phyloP scores from a whole-genome alignment of 2,888 invertebrate genomes.

The Thysanoteuthis rhombus region DNA sequence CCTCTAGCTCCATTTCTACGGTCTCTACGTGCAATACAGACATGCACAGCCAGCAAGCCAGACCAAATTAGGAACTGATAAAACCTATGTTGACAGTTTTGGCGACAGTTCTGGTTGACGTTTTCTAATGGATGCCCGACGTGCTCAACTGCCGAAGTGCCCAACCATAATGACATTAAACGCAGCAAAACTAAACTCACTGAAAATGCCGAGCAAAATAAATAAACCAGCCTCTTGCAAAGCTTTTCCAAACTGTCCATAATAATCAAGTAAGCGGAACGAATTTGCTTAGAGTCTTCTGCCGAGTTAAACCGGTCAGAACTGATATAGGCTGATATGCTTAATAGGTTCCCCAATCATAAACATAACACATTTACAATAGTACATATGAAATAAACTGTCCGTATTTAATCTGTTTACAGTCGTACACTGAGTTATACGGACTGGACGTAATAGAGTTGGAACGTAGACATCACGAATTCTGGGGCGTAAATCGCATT shows the following conservation, averaged over 20 bases:
- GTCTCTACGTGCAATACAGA: no score
- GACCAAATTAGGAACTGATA: no score
- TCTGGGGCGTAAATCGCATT: background rate
- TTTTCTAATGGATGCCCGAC: no score
- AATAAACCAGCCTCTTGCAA: background rate
- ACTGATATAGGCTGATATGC: background rate
- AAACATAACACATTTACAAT: background rate
- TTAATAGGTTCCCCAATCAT: background rate
- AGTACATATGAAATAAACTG: background rate
- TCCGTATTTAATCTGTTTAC: background rate
- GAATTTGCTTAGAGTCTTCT: background rate
- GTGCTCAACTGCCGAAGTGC: no score
- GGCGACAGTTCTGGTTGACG: no score
- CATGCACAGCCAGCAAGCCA: no score
- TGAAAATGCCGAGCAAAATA: background rate
- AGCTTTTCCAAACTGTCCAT: background rate
- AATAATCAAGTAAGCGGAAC: background rate
- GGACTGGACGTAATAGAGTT: slow-evolving; percentile 12
- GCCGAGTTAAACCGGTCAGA: background rate
- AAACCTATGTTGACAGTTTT: no score
- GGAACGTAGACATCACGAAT: background rate
- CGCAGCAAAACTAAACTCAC: background rate
- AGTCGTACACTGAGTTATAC: background rate
- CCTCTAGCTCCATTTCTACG: no score
- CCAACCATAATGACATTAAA: background rate